Percentiles rank a stretch among this genome's conserved stretches.
Conservation (phyloP, 2,113 vertebrate genomes). For the Actenoides hombroni region DNA sequence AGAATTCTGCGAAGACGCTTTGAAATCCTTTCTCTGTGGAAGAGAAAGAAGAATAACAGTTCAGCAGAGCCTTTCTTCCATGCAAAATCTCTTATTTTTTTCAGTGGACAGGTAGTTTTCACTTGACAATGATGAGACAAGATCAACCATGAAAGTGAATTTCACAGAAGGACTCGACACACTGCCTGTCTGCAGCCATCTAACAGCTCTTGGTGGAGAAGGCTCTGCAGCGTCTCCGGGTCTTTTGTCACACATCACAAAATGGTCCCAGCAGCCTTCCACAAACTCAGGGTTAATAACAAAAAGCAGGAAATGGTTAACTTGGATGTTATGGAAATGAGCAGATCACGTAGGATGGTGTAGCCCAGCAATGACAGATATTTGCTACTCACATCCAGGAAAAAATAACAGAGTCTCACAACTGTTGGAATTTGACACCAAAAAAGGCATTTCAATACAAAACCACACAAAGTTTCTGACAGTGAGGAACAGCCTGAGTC, state of each 20-base stretch:
- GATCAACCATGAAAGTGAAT: rapidly evolving
- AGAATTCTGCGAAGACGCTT: not conserved
- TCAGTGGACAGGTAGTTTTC: not conserved
- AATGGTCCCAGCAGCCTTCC: not conserved
- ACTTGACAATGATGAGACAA: rapidly evolving
- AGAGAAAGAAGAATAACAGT: not conserved
- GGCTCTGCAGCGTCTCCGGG: not conserved
- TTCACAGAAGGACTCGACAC: not conserved
- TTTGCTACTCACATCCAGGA: not conserved
- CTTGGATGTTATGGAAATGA: rapidly evolving
- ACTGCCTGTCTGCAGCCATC: rapidly evolving
- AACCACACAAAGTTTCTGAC: not conserved
- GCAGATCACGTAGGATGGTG: rapidly evolving
- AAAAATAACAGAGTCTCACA: not conserved
- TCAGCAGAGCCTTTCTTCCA: not conserved
- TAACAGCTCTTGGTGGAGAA: not conserved
- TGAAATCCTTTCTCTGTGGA: not conserved
- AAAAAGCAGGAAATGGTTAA: not conserved
- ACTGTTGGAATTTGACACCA: not conserved
- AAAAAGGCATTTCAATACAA: not conserved
- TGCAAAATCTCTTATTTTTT: not conserved
- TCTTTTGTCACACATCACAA: not conserved
- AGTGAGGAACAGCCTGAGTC: rapidly evolving
- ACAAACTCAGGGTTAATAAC: too few relatives aligned
- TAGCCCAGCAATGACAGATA: not conserved